A percentile compares a stretch with the other conserved stretches of the same genome.
phyloP scores from a whole-genome alignment of 2,113 vertebrate species.

The Vireo altiloquus region DNA sequence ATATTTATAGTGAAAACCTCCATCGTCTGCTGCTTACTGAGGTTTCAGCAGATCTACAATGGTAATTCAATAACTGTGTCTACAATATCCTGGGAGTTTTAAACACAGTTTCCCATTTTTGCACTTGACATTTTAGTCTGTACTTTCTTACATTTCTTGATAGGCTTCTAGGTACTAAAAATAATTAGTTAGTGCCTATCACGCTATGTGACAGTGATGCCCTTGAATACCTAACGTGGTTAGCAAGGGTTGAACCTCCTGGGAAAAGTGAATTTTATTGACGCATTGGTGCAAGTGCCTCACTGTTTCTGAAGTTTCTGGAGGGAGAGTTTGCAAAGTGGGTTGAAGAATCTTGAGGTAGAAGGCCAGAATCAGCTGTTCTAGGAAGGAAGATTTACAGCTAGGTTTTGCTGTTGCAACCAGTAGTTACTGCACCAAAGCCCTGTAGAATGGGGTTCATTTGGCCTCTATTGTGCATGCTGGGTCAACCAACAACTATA shows the following conservation, averaged over 20 bases:
- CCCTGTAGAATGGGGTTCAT: background rate
- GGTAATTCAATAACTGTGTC: conserved; percentile 45
- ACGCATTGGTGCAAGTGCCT: background rate
- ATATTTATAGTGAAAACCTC: conserved; percentile 37
- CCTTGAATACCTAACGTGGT: background rate
- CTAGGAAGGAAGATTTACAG: background rate
- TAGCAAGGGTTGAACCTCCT: background rate
- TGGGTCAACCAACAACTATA: background rate
- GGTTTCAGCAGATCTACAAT: conserved; percentile 44
- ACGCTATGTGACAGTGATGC: background rate
- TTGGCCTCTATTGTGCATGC: background rate
- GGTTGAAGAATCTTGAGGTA: background rate
- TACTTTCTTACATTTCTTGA: conserved; percentile 34
- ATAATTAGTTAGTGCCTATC: conserved; percentile 30
- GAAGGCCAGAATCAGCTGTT: background rate
- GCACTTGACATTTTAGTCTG: conserved; percentile 35
- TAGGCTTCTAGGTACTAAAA: conserved; percentile 32
- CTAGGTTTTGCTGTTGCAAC: background rate
- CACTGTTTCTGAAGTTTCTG: background rate
- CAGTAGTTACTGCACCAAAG: background rate
- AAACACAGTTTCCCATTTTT: conserved; percentile 38
- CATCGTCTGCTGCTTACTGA: conserved; percentile 11
- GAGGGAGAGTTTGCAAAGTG: background rate
- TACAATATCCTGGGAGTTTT: conserved; percentile 36
- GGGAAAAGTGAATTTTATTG: background rate